phyloP scores from a whole-genome alignment of 2,113 vertebrate species.

The Oryzias celebensis region DNA sequence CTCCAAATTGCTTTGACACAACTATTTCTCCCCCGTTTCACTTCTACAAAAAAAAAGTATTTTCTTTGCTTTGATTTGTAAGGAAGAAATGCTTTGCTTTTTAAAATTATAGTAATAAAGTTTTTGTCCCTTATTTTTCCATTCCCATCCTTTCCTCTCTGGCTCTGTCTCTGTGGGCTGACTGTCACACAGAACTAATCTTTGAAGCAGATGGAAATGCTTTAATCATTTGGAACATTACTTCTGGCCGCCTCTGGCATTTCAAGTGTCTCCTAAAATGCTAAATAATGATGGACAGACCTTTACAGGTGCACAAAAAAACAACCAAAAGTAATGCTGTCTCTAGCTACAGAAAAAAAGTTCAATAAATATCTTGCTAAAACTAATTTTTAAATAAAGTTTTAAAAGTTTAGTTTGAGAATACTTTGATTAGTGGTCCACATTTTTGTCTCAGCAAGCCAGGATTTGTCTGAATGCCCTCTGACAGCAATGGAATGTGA shows the following conservation, averaged over 20 bases:
- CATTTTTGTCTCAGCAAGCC: constrained; percentile 64
- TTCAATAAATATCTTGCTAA: background rate
- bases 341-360: background rate
- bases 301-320: background rate
- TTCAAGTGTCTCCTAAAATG: constrained; percentile 26
- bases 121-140: constrained; percentile 57
- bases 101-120: constrained; percentile 40
- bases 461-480: constrained; percentile 71
- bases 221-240: constrained; percentile 73
- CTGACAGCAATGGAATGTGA: constrained; percentile 78
- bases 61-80: constrained; percentile 29
- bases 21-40: constrained; percentile 1
- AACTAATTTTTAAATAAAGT: background rate
- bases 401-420: constrained; percentile 5
- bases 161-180: constrained; percentile 31
- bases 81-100: constrained; percentile 22
- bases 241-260: constrained; percentile 51
- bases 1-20: constrained; percentile 33
- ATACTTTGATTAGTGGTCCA: constrained; percentile 31
- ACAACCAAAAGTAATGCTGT: background rate
- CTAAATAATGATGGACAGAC: constrained; percentile 25
- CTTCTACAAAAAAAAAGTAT: constrained; percentile 21
- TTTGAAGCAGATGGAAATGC: constrained; percentile 75
- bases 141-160: constrained; percentile 49
- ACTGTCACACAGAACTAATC: constrained; percentile 69